Conservation (phyloP, 2,888 invertebrate genomes). For the Antitype chi region DNA sequence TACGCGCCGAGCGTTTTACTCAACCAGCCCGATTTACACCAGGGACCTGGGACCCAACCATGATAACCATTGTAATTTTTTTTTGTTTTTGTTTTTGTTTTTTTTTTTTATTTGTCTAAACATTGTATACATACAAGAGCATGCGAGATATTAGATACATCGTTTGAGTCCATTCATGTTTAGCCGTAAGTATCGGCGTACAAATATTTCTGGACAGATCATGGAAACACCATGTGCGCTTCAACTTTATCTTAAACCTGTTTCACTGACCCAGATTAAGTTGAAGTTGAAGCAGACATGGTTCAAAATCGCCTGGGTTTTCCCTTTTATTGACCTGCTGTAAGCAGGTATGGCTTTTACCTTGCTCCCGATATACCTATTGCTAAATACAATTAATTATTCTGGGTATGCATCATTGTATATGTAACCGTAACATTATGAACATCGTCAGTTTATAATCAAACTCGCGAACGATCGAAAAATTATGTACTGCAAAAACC, state of each 20-base stretch:
- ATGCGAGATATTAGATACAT: no score
- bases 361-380: not conserved
- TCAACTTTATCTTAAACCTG: no score
- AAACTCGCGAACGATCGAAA: no score
- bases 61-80: not conserved
- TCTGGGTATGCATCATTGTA: not conserved
- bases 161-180: no score
- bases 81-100: no score
- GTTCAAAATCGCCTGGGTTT: not conserved
- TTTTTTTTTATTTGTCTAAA: no score
- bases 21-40: not conserved
- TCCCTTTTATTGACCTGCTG: not conserved
- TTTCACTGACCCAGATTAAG: not conserved
- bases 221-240: not conserved
- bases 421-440: no score
- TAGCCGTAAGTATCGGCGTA: no score
- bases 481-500: no score
- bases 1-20: not conserved
- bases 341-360: not conserved
- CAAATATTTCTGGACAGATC: not conserved
- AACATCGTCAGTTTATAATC: no score
- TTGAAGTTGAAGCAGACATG: not conserved
- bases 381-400: not conserved
- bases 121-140: no score
- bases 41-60: not conserved